Evolutionary conservation across 2,888 invertebrate genomes (phyloP).

Genomic region (Myathropa florea): DNA sequence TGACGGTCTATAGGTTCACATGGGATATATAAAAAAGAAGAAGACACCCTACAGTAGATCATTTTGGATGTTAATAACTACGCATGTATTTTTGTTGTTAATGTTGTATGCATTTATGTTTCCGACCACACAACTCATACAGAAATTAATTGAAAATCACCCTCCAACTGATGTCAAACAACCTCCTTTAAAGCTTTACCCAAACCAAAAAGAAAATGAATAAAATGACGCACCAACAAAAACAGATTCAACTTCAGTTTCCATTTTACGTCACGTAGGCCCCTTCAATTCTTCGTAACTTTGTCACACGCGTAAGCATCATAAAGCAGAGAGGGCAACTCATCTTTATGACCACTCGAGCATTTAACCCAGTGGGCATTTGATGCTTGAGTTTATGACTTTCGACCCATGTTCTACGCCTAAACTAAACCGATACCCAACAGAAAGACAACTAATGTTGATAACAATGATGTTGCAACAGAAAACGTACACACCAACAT

Average conservation of each 20-base stretch:
- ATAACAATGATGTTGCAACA: not conserved
- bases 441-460: not conserved
- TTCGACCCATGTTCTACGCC: not conserved
- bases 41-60: no score
- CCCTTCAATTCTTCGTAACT: not conserved
- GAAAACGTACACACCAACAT: not conserved
- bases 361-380: constrained; percentile 22
- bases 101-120: no score
- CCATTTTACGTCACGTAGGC: not conserved
- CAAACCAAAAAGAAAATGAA: no score
- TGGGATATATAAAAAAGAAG: no score
- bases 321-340: not conserved
- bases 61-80: no score
- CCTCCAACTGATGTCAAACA: no score
- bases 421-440: not conserved
- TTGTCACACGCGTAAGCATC: not conserved
- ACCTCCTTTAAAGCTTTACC: no score
- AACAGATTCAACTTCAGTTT: not conserved
- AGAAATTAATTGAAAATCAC: no score
- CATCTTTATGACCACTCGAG: constrained; percentile 4
- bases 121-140: no score
- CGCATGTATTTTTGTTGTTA: no score
- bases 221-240: no score
- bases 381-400: not conserved
- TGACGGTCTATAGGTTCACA: no score